Percentiles rank a stretch among this genome's conserved stretches.
Evolutionary conservation across 2,888 invertebrate genomes (phyloP).

Genomic region (Chromoteleia sp.): DNA sequence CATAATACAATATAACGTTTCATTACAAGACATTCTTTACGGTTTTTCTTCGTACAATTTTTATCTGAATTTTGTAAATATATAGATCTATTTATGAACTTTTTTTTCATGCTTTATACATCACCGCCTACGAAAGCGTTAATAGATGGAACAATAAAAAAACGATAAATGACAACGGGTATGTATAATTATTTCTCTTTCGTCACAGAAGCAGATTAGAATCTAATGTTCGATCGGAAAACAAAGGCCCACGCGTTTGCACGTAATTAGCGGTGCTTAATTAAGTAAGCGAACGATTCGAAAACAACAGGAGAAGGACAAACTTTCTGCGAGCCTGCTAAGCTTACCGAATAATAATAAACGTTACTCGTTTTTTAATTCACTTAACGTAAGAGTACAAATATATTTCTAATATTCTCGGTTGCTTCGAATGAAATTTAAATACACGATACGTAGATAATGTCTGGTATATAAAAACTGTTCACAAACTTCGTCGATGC

Average conservation of each 20-base stretch:
- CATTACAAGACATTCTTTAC: too few relatives aligned
- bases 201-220: conserved; percentile 58
- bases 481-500: too few relatives aligned
- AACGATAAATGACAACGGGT: conserved; percentile 20
- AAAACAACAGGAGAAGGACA: conserved; percentile 38
- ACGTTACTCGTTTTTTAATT: too few relatives aligned
- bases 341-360: background rate
- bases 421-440: too few relatives aligned
- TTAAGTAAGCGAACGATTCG: conserved; percentile 48
- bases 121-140: conserved; percentile 35
- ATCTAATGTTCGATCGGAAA: conserved; percentile 57
- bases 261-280: conserved; percentile 61
- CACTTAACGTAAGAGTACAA: too few relatives aligned
- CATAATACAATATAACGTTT: too few relatives aligned
- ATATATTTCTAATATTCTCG: too few relatives aligned
- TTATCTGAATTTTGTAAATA: background rate
- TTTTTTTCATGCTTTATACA: conserved; percentile 21
- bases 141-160: conserved; percentile 37
- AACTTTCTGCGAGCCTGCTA: conserved; percentile 18
- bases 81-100: conserved; percentile 17
- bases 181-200: conserved; percentile 53
- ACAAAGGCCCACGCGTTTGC: conserved; percentile 63
- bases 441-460: too few relatives aligned
- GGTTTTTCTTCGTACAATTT: too few relatives aligned
- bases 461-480: too few relatives aligned